Evolutionary conservation across 2,797 vertebrate species (phyloP), one percentile per base, ranked within the genome.

Genomic region (Xiphorhynchus erythropygius): DNA sequence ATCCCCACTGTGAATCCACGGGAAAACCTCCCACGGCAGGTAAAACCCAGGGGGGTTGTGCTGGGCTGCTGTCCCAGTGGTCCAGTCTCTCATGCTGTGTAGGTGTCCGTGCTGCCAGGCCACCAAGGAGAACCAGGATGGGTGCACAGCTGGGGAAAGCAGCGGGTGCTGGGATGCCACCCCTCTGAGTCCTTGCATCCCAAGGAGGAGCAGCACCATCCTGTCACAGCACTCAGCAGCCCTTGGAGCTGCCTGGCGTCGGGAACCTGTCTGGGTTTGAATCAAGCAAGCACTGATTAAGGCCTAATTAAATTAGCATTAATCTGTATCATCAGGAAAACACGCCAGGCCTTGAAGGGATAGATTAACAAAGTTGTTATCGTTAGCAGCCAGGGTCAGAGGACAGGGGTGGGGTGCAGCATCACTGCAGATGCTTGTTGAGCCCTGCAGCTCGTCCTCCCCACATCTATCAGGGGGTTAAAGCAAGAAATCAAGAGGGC

Each of bases 61-160:
- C 28, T 2, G 2, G 19, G 62, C 44, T 90, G 46, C 27, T 12
- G 1, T 18, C 9, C 69, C 3, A 0, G 4, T 4, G 35, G n/a
- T 46, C 15, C 12, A 1, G 56, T 33, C 14, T 52, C 22, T 52
- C 2, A 1, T 13, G 10, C 44, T 5, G 2, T 0, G 1, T 16
- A 18, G 49, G 17, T 21, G 32, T 28, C 37, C 0, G 0, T 41
- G 64, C 64, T 77, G 30, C 56, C 0, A 3, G 73, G 60, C 6
- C 63, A 12, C 24, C 3, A 3, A 18, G 55, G 53, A 60, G 44
- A 37, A 30, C 1, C 0, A 0, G 76, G 88, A 25, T 5, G 70
- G 47, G 39, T 0, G 5, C 0, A 0, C 2, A 4, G 69, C 18
- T 1, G 0, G 39, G 8, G 33, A 55, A 47, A 30, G 62, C 0